Base-by-base conservation (phyloP, 2,888 invertebrate species). In the Gisinianus flammeolus region DNA sequence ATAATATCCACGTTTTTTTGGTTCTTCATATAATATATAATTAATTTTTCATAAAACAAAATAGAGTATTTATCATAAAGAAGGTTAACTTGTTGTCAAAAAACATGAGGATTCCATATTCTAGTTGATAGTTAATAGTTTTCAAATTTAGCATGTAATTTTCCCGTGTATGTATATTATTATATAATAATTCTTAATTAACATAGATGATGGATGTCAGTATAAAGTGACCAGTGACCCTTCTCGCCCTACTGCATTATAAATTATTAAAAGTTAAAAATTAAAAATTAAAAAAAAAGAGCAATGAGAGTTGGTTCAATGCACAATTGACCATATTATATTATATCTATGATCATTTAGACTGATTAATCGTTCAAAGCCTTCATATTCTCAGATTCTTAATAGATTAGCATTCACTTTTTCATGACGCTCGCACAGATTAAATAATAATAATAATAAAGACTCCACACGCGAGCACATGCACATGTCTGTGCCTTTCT, bases 391-490 rank as follows among this genome's bases (percentile, higher is more conserved):
- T 64, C 68, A 68, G 68, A 68, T 44, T 68, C n/a, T n/a, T 68
- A 44, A 68, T 68, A 68, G 68, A 68, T 68, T 68, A 68, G 33
- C 44, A 68, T 68, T 44, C 26, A 26, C 62, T 62, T 28, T 68
- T 68, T 24, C 68, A 68, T 68, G n/a, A n/a, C n/a, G n/a, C n/a
- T n/a, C n/a, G n/a, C 68, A 68, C 16, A 31, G 31, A 6, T 8
- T n/a, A 67, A 35, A n/a, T 22, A n/a, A 67, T 26, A 64, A 28
- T 64, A 0, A 44, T 44, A 64, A 64, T 64, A 64, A 28, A 1
- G 30, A 4, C 28, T 64, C 28, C 28, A 64, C 64, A 64, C 26
- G 24, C 24, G 28, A 22, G 64, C 44, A 44, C 44, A 44, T 19
- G 2, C 19, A 44, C 44, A 1, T 44, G 19, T 44, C 5, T 35